Conservation (phyloP, 2,113 vertebrate species). For the Sturnus vulgaris region DNA sequence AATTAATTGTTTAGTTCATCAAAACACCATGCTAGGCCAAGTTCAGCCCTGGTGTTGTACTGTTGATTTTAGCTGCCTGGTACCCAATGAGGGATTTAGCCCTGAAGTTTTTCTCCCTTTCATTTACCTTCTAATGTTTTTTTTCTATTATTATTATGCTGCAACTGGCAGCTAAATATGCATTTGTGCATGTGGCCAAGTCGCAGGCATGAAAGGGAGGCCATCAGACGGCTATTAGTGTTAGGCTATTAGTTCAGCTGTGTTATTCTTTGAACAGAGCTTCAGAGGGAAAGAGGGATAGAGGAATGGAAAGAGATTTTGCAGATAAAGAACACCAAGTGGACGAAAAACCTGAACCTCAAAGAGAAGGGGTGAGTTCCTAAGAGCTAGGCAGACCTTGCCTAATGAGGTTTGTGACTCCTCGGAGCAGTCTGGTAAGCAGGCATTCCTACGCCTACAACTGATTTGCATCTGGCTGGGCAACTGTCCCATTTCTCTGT, state of each 20-base stretch:
- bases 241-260: background rate
- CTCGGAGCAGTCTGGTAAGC: background rate
- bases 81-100: background rate
- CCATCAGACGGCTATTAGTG: background rate
- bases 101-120: background rate
- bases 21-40: constrained; percentile 57
- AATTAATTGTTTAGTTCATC: constrained; percentile 76
- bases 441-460: background rate
- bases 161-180: constrained; percentile 4
- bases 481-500: background rate
- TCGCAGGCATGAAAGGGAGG: background rate
- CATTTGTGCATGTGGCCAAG: constrained; percentile 9
- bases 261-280: background rate
- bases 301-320: background rate
- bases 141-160: background rate
- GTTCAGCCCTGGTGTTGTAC: background rate
- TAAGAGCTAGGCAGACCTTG: background rate
- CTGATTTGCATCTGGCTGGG: background rate
- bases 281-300: background rate
- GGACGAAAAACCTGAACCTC: background rate
- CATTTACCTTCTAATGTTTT: constrained; percentile 27
- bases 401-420: background rate
- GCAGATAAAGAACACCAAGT: background rate
- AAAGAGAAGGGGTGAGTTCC: background rate
- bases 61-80: constrained; percentile 16